A percentile compares a stretch with the other conserved stretches of the same genome.
phyloP scores from a whole-genome alignment of 2,113 vertebrate species.

The Cavia aperea region DNA sequence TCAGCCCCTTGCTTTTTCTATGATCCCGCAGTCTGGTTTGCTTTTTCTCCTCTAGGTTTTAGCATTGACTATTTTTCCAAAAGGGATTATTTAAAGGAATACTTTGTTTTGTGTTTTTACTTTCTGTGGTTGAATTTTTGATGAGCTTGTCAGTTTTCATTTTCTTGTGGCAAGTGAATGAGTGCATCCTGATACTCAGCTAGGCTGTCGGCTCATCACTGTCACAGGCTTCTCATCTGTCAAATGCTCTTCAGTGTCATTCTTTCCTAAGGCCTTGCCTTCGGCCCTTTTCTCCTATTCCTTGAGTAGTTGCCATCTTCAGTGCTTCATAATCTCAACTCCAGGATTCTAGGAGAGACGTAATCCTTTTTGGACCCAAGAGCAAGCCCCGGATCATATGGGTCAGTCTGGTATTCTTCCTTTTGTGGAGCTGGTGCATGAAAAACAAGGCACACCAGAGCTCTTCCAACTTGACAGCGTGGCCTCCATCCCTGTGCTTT shows the following conservation, averaged over 20 bases:
- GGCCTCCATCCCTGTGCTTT: not conserved
- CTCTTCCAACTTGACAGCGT: not conserved
- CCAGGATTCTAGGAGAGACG: not conserved
- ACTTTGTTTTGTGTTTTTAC: not conserved
- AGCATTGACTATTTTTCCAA: constrained; percentile 20
- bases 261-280: not conserved
- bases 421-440: not conserved
- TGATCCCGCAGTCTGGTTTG: not conserved
- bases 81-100: constrained; percentile 8
- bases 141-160: not conserved
- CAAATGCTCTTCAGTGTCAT: not conserved
- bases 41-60: not conserved
- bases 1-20: not conserved
- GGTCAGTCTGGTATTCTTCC: not conserved
- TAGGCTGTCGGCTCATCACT: not conserved
- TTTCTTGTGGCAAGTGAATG: not conserved
- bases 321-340: not conserved
- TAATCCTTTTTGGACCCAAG: not conserved
- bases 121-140: not conserved
- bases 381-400: not conserved
- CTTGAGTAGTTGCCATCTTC: not conserved
- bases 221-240: not conserved
- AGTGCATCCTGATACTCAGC: not conserved
- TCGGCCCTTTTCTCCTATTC: not conserved
- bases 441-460: not conserved